Evolutionary conservation across 2,797 vertebrate genomes (phyloP), one percentile per base, ranked within the genome.

Genomic region (Malurus splendens): DNA sequence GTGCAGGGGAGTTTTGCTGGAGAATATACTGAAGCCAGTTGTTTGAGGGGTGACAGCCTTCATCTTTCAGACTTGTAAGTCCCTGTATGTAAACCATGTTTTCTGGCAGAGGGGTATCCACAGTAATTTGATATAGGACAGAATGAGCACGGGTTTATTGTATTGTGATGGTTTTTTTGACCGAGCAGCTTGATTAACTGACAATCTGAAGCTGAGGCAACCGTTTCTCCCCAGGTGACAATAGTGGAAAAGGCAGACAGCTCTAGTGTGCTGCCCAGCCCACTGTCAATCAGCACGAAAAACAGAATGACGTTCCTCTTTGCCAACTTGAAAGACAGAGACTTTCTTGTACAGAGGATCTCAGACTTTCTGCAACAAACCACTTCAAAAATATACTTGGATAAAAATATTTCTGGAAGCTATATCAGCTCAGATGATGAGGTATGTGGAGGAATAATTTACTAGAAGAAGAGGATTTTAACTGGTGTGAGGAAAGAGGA

Each of bases 191-290:
- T 38, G 10, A 10, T 41, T 71, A 48, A 57, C 50, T 68, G 14
- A 84, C 66, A 62, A 64, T 48, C 9, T 79, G 42, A 50, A 64
- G 12, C 39, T 47, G 14, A 64, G 41, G 15, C 59, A 86, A 36
- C 10, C 62, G 17, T 87, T 73, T 94, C 89, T 93, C 75, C 44
- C 14, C 95, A 99, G 99, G 99, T 99, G 93, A 99, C 98, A 3
- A 99, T 99, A 17, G 99, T 99, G 67, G 99, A 99, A 93, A 99
- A 99, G 92, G 99, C 99, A 1, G 99, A 99, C 96, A 99, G 99
- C 95, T 99, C 98, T 93, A 99, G 98, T 5, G 98, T 99, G 68
- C 96, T 99, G 73, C 99, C 99, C 51, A 99, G 99, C 89, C 99
- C 99, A 0, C 95, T 99, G 57, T 99, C 99, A 54, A 99, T 99